Conservation (phyloP, 2,113 vertebrate species). For the Potamarius usumacintae region DNA sequence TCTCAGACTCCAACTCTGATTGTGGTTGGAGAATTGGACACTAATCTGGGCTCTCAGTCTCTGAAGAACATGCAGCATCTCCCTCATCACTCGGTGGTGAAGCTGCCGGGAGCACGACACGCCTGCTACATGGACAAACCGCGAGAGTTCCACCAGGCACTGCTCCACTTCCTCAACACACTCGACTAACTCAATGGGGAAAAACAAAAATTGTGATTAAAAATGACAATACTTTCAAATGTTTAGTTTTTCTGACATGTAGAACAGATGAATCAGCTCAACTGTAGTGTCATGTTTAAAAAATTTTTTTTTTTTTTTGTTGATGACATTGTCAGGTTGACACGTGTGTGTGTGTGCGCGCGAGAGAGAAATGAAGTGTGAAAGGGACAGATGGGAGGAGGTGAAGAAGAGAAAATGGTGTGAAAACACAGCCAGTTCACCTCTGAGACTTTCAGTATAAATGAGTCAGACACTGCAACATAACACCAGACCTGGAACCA, state of each 20-base stretch:
- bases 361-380: neutral
- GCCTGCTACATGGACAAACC: conserved; percentile 94
- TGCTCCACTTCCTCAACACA: conserved; percentile 84
- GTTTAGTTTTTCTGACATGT: neutral
- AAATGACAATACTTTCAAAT: neutral
- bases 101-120: conserved; percentile 80
- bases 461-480: neutral
- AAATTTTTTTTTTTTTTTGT: neutral
- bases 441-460: neutral
- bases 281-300: neutral
- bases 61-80: conserved; percentile 85
- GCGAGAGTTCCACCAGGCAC: conserved; percentile 81
- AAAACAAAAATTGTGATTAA: too few relatives aligned
- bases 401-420: neutral
- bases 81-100: conserved; percentile 76
- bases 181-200: conserved; percentile 62
- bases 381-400: too few relatives aligned
- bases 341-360: neutral
- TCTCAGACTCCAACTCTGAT: conserved; percentile 88
- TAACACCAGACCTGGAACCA: neutral
- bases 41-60: conserved; percentile 81
- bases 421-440: neutral
- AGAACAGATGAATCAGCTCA: neutral
- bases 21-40: conserved; percentile 84
- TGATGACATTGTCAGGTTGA: neutral